phyloP scores from a whole-genome alignment of 1,140 invertebrate genomes.

The Agrypnia vestita region DNA sequence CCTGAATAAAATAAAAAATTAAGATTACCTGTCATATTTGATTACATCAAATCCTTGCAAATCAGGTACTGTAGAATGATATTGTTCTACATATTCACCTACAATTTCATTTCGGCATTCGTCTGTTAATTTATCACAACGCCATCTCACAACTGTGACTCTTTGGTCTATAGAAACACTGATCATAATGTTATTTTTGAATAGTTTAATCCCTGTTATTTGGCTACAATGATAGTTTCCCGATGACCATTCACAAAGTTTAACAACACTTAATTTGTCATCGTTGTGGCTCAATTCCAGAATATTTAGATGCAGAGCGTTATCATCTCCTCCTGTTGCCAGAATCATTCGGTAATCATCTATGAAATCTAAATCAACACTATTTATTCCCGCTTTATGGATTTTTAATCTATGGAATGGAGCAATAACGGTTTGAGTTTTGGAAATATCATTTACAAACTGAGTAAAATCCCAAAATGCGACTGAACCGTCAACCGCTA shows the following conservation, averaged over 20 bases:
- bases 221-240: conserved; percentile 76
- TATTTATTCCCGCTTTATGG: conserved; percentile 84
- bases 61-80: conserved; percentile 74
- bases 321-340: conserved; percentile 82
- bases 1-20: too few relatives aligned
- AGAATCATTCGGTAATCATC: conserved; percentile 70
- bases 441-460: conserved; percentile 56
- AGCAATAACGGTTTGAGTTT: conserved; percentile 42
- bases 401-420: conserved; percentile 69
- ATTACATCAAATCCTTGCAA: conserved; percentile 75
- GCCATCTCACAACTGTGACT: conserved; percentile 71
- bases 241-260: conserved; percentile 65
- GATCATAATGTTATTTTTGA: conserved; percentile 69
- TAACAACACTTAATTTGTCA: conserved; percentile 61
- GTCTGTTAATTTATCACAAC: conserved; percentile 59
- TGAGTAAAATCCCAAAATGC: conserved; percentile 77
- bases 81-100: conserved; percentile 66
- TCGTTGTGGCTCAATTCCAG: conserved; percentile 65
- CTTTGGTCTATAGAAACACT: conserved; percentile 78
- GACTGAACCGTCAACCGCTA: conserved; percentile 79
- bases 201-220: conserved; percentile 76
- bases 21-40: conserved; percentile 61
- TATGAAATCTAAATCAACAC: conserved; percentile 70
- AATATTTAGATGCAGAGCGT: conserved; percentile 73
- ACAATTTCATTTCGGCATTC: conserved; percentile 56